Evolutionary conservation across 2,888 invertebrate genomes (phyloP), one percentile per base, ranked within the genome.

Genomic region (Drosophila atripex): DNA sequence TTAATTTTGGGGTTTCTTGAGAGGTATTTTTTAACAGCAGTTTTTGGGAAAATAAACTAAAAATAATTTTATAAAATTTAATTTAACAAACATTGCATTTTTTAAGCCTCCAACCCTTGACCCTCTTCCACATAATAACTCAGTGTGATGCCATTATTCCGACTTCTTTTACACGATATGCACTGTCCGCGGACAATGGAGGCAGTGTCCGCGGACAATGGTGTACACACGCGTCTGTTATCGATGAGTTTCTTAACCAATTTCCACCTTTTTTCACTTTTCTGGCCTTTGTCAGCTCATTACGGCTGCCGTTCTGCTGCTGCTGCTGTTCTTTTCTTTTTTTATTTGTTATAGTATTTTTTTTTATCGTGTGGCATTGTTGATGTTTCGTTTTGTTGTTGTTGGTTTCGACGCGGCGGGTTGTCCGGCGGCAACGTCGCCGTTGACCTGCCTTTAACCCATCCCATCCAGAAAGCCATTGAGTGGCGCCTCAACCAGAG

Each of bases 211-310:
- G 32, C 32, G 3, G 30, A 69, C 49, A 68, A 68, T 50, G 43
- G 30, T 12, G 43, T 12, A n/a, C 28, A 35, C 39, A 49, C 47
- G 61, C 47, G 60, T 60, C 16, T 11, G 61, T 50, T 68, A 56
- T 56, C 49, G 65, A 49, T 56, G 54, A 45, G 32, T 23, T 51
- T 12, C 35, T 43, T 66, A 46, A 38, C 52, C 52, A 64, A 63
- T 63, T 64, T 65, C 52, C 66, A 65, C 64, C 54, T 66, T 45
- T 41, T 49, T 57, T 38, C 57, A 57, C 28, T 39, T 47, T 51
- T 53, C 74, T 61, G 50, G 21, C 59, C 69, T 75, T 82, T 78
- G 68, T 77, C 78, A 86, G 76, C 68, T 76, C 76, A 70, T 78
- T 78, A 64, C 66, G 66, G 64, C 54, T 64, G 64, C 49, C 73